These are phyloP conservation scores for Gandaritis pyraliata DNA, from an alignment of 2,888 invertebrate species.

Conservation along the genomic window DNA sequence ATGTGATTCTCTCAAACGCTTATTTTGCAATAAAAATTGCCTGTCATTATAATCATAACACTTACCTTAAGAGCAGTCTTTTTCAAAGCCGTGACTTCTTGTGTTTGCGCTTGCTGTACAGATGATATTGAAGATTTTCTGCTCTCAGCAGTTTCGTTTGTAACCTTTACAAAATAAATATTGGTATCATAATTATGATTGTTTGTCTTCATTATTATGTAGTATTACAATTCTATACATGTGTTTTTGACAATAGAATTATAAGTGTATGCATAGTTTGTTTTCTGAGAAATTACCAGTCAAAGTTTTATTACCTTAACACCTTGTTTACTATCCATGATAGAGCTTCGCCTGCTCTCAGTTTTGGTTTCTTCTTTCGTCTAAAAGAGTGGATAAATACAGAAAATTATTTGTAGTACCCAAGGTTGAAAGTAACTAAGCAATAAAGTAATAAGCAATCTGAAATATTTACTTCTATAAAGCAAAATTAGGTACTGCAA, in stretches of 20 bases:
- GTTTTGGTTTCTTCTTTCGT: constrained; percentile 33
- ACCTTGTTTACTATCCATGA: constrained; percentile 68
- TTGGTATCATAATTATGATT: background rate
- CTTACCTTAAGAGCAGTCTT: constrained; percentile 73
- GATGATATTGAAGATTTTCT: constrained; percentile 77
- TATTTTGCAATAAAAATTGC: background rate
- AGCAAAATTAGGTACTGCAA: background rate
- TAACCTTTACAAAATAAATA: constrained; percentile 55
- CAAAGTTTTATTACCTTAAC: constrained; percentile 60
- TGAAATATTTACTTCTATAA: background rate
- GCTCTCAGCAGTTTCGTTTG: constrained; percentile 78
- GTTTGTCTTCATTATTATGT: no score
- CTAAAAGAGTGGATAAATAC: constrained; percentile 1
- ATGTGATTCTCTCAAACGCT: constrained; percentile 17
- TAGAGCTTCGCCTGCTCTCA: constrained; percentile 70
- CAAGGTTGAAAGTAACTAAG: background rate
- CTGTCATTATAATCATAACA: constrained; percentile 11
- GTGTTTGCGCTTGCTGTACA: constrained; percentile 63
- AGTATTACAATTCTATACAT: no score
- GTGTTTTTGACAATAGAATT: no score
- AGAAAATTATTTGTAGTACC: background rate
- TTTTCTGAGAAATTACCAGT: background rate
- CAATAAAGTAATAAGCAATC: background rate
- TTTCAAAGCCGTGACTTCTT: constrained; percentile 67
- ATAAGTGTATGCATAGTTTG: no score